phyloP scores from a whole-genome alignment of 1,140 invertebrate genomes.

The Micrasema minimum region DNA sequence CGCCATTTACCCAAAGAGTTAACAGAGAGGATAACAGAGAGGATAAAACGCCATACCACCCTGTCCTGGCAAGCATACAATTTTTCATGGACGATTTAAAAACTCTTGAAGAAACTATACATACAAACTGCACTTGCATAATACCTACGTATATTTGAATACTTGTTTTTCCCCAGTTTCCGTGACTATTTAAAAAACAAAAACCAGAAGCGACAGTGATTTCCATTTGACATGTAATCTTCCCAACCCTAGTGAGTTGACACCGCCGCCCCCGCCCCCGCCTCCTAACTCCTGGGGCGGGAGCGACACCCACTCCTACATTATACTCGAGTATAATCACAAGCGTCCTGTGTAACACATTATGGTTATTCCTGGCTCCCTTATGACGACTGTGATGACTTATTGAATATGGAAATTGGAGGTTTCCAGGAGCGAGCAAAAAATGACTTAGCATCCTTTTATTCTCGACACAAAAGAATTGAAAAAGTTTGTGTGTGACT shows the following conservation, averaged over 20 bases:
- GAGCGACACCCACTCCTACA: conserved; percentile 15
- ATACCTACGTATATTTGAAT: no score
- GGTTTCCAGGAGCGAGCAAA: not conserved
- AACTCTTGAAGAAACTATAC: no score
- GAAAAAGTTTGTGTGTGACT: not conserved
- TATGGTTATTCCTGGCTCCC: conserved; percentile 21
- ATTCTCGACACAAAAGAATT: not conserved
- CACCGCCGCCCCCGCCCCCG: not conserved
- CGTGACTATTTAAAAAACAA: no score
- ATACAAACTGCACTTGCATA: no score
- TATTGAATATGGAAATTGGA: conserved; percentile 22
- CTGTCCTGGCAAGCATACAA: no score
- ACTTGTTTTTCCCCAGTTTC: no score
- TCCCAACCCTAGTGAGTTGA: not conserved
- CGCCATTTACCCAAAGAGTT: no score
- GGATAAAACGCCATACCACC: no score
- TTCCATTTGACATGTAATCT: no score
- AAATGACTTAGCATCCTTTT: not conserved
- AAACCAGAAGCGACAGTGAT: no score
- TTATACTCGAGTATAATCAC: not conserved
- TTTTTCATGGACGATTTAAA: no score
- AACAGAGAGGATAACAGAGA: no score
- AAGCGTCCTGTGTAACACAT: not conserved
- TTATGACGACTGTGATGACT: conserved; percentile 23
- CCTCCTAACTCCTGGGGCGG: not conserved